These are phyloP conservation scores for Diachasma alloeum DNA, from an alignment of 1,140 invertebrate species.

Conservation along the genomic window DNA sequence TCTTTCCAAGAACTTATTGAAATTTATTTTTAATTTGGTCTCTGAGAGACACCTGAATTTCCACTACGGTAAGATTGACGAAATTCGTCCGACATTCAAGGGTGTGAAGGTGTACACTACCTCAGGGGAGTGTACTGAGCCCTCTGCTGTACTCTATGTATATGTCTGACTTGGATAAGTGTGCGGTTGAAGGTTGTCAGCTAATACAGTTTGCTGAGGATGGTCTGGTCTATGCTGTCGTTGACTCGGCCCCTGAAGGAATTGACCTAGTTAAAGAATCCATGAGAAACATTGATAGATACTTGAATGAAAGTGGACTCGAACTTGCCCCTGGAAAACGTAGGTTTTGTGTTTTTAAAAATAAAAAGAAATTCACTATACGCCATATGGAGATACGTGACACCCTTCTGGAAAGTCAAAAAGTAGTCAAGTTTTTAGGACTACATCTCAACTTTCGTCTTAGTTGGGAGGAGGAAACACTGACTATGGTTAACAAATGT, in stretches of 20 bases:
- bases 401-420: neutral
- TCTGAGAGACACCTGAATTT: neutral
- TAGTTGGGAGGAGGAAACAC: neutral
- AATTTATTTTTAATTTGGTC: constrained; percentile 20
- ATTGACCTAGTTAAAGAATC: neutral
- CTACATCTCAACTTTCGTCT: neutral
- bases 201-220: constrained; percentile 27
- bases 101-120: constrained; percentile 27
- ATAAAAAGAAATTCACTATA: neutral
- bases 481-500: neutral
- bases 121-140: constrained; percentile 34
- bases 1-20: neutral
- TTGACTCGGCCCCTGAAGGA: neutral
- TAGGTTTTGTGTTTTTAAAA: constrained; percentile 10
- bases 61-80: neutral
- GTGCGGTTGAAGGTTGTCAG: neutral
- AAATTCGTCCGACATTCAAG: neutral
- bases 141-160: too few relatives aligned
- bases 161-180: neutral
- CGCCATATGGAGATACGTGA: neutral
- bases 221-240: neutral
- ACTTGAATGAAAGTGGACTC: neutral
- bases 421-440: constrained; percentile 9
- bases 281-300: neutral
- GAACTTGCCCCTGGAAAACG: neutral